Evolutionary conservation across 2,888 invertebrate genomes (phyloP).

Genomic region (Automeris io): DNA sequence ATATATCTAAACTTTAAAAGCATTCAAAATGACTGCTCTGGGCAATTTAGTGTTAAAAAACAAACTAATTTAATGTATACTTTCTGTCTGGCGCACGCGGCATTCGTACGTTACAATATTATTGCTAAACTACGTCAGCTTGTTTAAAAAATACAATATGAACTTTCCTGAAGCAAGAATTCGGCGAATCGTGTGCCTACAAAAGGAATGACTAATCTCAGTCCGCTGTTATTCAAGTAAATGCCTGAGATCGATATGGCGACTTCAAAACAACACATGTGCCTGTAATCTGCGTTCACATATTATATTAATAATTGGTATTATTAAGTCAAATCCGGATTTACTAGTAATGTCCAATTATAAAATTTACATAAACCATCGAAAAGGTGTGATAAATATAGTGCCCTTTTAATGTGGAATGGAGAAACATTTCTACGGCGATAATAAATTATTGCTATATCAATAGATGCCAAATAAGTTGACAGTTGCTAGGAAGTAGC

Average conservation of each 20-base stretch:
- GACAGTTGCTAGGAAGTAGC: too few relatives aligned
- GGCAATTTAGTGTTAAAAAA: too few relatives aligned
- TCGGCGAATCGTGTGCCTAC: constrained; percentile 6
- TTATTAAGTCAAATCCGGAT: constrained; percentile 39
- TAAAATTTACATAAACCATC: too few relatives aligned
- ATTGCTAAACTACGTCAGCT: background rate
- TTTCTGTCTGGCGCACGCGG: background rate
- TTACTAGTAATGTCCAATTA: too few relatives aligned
- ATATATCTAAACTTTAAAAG: too few relatives aligned
- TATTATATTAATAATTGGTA: constrained; percentile 23
- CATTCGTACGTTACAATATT: background rate
- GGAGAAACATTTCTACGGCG: too few relatives aligned
- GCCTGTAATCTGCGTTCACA: constrained; percentile 30
- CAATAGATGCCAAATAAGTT: too few relatives aligned
- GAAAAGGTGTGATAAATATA: too few relatives aligned
- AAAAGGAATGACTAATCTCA: constrained; percentile 28
- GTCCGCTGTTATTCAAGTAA: constrained; percentile 29
- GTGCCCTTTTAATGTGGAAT: too few relatives aligned
- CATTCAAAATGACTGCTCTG: too few relatives aligned
- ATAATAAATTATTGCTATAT: too few relatives aligned
- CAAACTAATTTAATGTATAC: too few relatives aligned
- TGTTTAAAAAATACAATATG: background rate
- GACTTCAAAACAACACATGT: constrained; percentile 45
- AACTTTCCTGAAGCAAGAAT: constrained; percentile 1
- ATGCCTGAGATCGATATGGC: constrained; percentile 27